phyloP scores from a whole-genome alignment of 2,888 invertebrate genomes.

The Liodrosophila aerea region DNA sequence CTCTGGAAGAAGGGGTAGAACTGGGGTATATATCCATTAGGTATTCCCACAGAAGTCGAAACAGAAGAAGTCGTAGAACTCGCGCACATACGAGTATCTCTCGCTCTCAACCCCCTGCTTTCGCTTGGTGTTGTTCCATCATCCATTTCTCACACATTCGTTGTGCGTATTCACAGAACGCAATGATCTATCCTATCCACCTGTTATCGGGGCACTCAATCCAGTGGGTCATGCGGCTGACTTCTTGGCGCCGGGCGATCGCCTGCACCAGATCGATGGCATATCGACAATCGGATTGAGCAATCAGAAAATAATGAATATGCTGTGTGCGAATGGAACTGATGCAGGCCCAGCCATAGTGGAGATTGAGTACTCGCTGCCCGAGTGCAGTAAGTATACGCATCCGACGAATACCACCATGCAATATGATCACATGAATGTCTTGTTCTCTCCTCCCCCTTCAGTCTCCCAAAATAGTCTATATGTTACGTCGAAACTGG shows the following conservation, averaged over 20 bases:
- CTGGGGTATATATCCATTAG: no score
- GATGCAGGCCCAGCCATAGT: conserved; percentile 88
- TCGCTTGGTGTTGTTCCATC: no score
- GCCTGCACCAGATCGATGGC: conserved; percentile 91
- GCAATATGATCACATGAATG: no score
- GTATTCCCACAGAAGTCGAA: no score
- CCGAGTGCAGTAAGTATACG: conserved; percentile 88
- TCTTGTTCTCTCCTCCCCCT: not conserved
- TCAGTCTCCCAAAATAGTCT: conserved; percentile 88
- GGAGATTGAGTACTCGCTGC: conserved; percentile 92
- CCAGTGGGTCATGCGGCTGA: conserved; percentile 85
- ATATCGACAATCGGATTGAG: conserved; percentile 89
- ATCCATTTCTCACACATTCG: not conserved
- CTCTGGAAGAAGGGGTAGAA: no score
- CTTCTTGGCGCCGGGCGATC: conserved; percentile 90
- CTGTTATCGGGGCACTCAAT: conserved; percentile 82
- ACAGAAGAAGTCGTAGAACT: no score
- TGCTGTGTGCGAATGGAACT: conserved; percentile 85
- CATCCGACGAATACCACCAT: no score
- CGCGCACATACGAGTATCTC: no score
- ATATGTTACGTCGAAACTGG: conserved; percentile 89
- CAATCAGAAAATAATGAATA: conserved; percentile 89
- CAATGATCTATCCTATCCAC: conserved; percentile 82
- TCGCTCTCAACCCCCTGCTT: no score
- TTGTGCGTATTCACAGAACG: conserved; percentile 78